Evolutionary conservation across 2,113 vertebrate species (phyloP).

Genomic region (Dasyprocta punctata): DNA sequence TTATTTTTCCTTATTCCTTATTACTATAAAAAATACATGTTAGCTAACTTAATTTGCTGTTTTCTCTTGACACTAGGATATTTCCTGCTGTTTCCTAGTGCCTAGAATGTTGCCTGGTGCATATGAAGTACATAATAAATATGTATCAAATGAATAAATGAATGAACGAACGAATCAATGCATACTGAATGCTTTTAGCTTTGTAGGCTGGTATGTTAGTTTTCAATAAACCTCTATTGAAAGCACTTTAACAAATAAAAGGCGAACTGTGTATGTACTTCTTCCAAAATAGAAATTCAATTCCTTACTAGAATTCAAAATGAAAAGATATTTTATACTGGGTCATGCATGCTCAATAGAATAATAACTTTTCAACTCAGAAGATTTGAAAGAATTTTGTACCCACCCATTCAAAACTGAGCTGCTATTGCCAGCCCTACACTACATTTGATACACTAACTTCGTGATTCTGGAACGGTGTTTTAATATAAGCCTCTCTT

Average conservation of each 20-base stretch:
- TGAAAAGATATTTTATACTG: neutral
- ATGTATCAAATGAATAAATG: conserved; percentile 1
- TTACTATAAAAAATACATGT: neutral
- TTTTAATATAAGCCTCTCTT: neutral
- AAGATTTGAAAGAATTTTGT: neutral
- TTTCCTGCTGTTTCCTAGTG: neutral
- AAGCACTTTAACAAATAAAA: conserved; percentile 5
- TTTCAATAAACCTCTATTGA: neutral
- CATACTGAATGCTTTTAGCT: neutral
- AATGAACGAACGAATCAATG: neutral
- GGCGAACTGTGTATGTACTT: neutral
- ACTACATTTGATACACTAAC: neutral
- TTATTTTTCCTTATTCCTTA: neutral
- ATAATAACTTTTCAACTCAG: neutral
- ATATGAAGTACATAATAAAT: neutral
- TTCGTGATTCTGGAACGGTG: neutral
- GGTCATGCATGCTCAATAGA: neutral
- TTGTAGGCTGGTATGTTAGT: neutral
- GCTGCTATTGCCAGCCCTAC: neutral
- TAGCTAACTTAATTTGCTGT: neutral
- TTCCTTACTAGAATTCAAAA: conserved; percentile 29
- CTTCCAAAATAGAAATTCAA: conserved; percentile 2
- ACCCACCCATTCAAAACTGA: neutral
- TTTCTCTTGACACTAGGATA: neutral
- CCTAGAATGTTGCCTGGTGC: neutral